Percentiles rank a stretch among this genome's conserved stretches.
Evolutionary conservation across 1,140 invertebrate genomes (phyloP).

Genomic region (Drosophila obscura): DNA sequence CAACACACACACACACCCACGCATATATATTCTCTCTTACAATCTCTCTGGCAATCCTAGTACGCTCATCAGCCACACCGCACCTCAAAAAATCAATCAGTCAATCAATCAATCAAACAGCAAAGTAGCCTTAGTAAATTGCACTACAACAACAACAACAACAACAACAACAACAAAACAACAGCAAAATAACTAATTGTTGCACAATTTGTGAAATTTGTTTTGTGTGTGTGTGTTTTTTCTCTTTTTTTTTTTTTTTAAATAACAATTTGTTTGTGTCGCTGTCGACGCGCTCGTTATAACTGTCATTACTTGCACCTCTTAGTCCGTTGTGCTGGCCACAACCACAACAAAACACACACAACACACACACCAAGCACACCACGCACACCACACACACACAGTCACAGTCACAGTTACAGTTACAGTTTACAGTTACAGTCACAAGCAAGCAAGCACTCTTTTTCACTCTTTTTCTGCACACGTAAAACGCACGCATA

Average conservation of each 20-base stretch:
- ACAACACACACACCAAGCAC: conserved; percentile 7
- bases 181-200: conserved; percentile 50
- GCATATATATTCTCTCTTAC: conserved; percentile 20
- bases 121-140: conserved; percentile 52
- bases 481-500: conserved; percentile 23
- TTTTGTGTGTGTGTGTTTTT: conserved; percentile 58
- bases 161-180: conserved; percentile 24
- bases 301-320: conserved; percentile 39
- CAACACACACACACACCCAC: conserved; percentile 22
- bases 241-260: conserved; percentile 50
- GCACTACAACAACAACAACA: conserved; percentile 47
- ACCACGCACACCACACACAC: conserved; percentile 11
- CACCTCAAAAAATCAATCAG: conserved; percentile 15
- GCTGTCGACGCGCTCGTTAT: conserved; percentile 38
- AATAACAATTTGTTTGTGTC: conserved; percentile 51
- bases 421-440: conserved; percentile 14
- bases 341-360: conserved; percentile 21
- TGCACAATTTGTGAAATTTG: conserved; percentile 56
- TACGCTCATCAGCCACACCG: conserved; percentile 39
- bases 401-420: conserved; percentile 37
- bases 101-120: conserved; percentile 25
- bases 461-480: too few species aligned
- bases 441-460: conserved; percentile 1
- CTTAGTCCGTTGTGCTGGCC: conserved; percentile 23
- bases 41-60: conserved; percentile 37